phyloP scores from a whole-genome alignment of 2,888 invertebrate genomes.

The Trichacis sp. region DNA sequence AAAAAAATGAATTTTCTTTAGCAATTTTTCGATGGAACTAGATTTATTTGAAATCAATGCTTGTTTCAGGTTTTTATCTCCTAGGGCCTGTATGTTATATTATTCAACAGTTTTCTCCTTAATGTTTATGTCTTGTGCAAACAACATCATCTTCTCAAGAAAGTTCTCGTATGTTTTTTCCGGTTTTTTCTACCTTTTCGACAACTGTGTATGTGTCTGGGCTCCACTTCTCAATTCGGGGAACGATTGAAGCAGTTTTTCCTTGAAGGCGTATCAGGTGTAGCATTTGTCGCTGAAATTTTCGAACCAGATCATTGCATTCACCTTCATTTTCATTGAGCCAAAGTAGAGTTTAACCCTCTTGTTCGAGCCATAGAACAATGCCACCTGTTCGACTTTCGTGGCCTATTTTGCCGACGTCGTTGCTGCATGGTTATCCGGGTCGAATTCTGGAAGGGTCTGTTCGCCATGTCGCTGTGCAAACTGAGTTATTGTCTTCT shows the following conservation, averaged over 20 bases:
- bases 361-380: conserved; percentile 4
- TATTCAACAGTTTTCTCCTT: too few relatives aligned
- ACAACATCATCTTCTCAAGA: conserved; percentile 12
- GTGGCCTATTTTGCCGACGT: background rate
- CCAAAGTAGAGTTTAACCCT: conserved; percentile 10
- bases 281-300: too few relatives aligned
- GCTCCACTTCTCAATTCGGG: too few relatives aligned
- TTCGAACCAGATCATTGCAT: conserved; percentile 14
- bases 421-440: background rate
- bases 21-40: too few relatives aligned
- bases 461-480: background rate
- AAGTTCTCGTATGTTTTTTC: conserved; percentile 10
- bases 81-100: background rate
- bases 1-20: background rate
- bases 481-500: too few relatives aligned
- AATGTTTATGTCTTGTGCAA: too few relatives aligned
- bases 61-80: too few relatives aligned
- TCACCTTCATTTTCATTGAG: too few relatives aligned
- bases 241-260: background rate
- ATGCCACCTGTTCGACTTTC: background rate
- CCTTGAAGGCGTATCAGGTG: background rate
- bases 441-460: conserved; percentile 1
- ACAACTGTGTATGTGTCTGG: background rate
- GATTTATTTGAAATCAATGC: too few relatives aligned
- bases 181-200: conserved; percentile 3